Base-by-base conservation (phyloP, 2,888 invertebrate species). In the Sympetrum striolatum region DNA sequence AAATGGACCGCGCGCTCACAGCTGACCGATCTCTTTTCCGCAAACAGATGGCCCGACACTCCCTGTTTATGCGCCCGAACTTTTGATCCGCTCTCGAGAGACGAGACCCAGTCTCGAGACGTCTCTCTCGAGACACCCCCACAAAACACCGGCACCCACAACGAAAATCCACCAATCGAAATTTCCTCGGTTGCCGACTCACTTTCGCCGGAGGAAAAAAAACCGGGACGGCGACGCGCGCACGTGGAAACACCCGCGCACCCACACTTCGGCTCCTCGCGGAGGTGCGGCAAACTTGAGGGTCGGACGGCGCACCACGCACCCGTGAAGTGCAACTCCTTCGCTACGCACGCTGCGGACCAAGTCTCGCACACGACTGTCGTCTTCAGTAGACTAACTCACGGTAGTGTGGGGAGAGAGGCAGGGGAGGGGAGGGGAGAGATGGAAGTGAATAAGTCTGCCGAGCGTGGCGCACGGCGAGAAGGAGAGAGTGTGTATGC, bases 351-450 rank as follows among this genome's bases (percentile, higher is more conserved):
- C 37, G 86, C 14, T 64, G 37, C 86, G 35, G 35, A n/a, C 86
- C 64, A 86, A 58, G 86, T 86, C 86, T 86, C 86, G 86, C 86
- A 86, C 86, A 86, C 86, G 86, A 86, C 86, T 86, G 86, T 64
- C 35, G 53, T 35, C 60, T 60, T 64, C 64, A 31, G 73, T 73
- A 73, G 73, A 73, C 73, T 25, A 73, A 73, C 73, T 73, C 73
- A 73, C 73, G 73, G 73, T 18, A 73, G 73, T 73, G 73, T 73
- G 73, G 73, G 73, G 73, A 73, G 14, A 31, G 73, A 31, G 15
- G 0, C 31, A 31, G 73, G 73, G 31, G 73, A 25, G 3, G 12
- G 10, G 73, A 73, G 25, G 73, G 73, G 31, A 73, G 12, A 31
- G 73, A 73, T 25, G 73, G 73, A 73, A 73, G 73, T 73, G 73